Evolutionary conservation across 2,888 invertebrate genomes (phyloP).

Genomic region (Torymus auratus): DNA sequence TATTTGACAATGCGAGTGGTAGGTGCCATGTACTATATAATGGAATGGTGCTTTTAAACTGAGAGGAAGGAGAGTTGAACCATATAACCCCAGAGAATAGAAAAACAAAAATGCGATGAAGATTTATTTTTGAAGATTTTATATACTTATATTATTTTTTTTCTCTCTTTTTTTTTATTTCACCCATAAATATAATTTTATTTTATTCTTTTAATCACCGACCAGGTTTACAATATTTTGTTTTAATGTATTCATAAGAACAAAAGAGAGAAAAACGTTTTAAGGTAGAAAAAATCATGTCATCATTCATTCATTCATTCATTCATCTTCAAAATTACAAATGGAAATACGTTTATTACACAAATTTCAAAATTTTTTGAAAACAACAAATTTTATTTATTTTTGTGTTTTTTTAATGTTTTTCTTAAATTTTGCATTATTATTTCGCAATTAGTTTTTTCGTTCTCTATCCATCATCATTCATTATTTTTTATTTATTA

Average conservation of each 20-base stretch:
- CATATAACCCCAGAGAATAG: conserved; percentile 64
- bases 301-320: conserved; percentile 40
- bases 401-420: conserved; percentile 18
- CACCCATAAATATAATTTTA: conserved; percentile 29
- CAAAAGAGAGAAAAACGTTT: conserved; percentile 60
- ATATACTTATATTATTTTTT: conserved; percentile 41
- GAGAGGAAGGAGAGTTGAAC: conserved; percentile 76
- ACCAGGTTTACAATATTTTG: conserved; percentile 28
- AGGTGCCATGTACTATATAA: conserved; percentile 65
- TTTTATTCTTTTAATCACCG: conserved; percentile 53
- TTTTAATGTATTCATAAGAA: conserved; percentile 46
- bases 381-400: conserved; percentile 51
- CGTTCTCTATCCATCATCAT: conserved; percentile 52
- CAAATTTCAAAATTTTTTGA: conserved; percentile 43
- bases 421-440: conserved; percentile 37
- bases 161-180: conserved; percentile 58
- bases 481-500: conserved; percentile 52
- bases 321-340: conserved; percentile 25
- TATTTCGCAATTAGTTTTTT: conserved; percentile 53
- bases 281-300: conserved; percentile 44
- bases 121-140: conserved; percentile 40
- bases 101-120: conserved; percentile 55
- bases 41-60: conserved; percentile 71
- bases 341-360: conserved; percentile 23
- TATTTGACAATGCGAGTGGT: conserved; percentile 59